A percentile compares a stretch with the other conserved stretches of the same genome.
Conservation (phyloP, 2,888 invertebrate genomes). For the Odontothrips loti region DNA sequence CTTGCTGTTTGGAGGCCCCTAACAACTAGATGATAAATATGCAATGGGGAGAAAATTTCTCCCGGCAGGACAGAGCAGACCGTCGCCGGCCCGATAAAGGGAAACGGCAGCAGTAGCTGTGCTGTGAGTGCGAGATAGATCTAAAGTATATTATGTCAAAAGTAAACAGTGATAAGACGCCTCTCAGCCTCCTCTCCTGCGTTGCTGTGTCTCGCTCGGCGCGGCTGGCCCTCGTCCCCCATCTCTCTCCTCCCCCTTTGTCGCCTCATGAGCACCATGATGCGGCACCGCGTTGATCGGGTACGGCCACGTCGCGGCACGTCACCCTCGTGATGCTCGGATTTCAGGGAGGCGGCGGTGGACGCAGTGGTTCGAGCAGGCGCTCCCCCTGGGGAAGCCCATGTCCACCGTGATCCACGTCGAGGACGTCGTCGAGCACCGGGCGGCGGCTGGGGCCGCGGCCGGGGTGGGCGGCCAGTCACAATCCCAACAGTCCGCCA, state of each 20-base stretch:
- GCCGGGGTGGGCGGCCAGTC: background rate
- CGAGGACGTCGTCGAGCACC: background rate
- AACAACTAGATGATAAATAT: too few relatives aligned
- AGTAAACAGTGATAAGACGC: conserved; percentile 2
- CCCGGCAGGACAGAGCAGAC: too few relatives aligned
- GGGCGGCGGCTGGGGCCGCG: background rate
- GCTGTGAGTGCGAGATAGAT: too few relatives aligned
- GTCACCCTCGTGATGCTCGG: too few relatives aligned
- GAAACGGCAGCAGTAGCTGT: too few relatives aligned
- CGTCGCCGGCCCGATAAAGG: too few relatives aligned
- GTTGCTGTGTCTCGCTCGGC: background rate
- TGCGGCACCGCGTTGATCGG: background rate
- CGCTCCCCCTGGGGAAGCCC: background rate
- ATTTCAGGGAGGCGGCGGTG: background rate
- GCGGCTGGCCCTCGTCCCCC: background rate
- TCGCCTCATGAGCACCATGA: background rate
- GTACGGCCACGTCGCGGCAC: too few relatives aligned
- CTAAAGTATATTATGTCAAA: background rate
- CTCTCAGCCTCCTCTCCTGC: too few relatives aligned
- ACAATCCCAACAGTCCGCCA: background rate
- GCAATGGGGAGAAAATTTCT: too few relatives aligned
- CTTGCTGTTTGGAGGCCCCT: too few relatives aligned
- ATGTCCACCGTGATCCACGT: background rate
- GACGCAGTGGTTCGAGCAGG: background rate
- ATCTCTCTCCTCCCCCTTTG: background rate